Conservation (phyloP, 2,888 invertebrate genomes). For the Scaptomyza parva region DNA sequence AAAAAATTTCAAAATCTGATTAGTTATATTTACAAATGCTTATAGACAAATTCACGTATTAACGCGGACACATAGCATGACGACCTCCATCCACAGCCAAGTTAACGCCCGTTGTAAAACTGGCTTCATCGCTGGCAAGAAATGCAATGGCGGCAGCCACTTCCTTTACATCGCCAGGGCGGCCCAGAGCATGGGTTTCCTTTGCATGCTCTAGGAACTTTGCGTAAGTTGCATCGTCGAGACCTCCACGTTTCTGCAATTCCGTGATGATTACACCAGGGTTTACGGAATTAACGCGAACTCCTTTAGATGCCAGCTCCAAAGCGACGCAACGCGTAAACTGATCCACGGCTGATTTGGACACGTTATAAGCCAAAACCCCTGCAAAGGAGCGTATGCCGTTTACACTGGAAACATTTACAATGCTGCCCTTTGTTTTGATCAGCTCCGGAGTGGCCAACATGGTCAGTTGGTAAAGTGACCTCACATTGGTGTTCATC, state of each 20-base stretch:
- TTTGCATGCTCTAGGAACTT: slow-evolving; percentile 93
- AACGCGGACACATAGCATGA: slow-evolving; percentile 94
- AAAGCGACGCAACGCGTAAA: slow-evolving; percentile 96
- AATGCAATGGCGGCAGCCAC: slow-evolving; percentile 96
- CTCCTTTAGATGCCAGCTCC: slow-evolving; percentile 92
- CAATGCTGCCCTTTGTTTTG: slow-evolving; percentile 93
- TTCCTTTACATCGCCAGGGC: slow-evolving; percentile 93
- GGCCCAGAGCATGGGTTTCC: slow-evolving; percentile 95
- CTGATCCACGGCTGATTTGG: slow-evolving; percentile 97
- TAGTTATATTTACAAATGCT: background rate
- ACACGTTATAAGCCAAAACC: slow-evolving; percentile 95
- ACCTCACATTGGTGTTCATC: slow-evolving; percentile 95
- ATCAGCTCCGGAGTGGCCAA: slow-evolving; percentile 94
- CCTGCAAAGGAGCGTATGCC: slow-evolving; percentile 95
- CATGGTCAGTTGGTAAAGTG: slow-evolving; percentile 92
- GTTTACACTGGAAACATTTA: slow-evolving; percentile 97
- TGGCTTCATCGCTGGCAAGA: slow-evolving; percentile 94
- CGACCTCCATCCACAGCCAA: slow-evolving; percentile 97
- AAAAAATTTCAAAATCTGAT: no score
- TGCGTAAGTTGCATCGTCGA: slow-evolving; percentile 92
- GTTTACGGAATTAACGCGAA: slow-evolving; percentile 95
- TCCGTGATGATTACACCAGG: slow-evolving; percentile 96
- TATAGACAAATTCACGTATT: background rate
- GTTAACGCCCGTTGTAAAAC: slow-evolving; percentile 95
- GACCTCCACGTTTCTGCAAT: slow-evolving; percentile 93